Percentiles rank a stretch among this genome's conserved stretches.
phyloP scores from a whole-genome alignment of 2,113 vertebrate species.

The Crotalus viridis region DNA sequence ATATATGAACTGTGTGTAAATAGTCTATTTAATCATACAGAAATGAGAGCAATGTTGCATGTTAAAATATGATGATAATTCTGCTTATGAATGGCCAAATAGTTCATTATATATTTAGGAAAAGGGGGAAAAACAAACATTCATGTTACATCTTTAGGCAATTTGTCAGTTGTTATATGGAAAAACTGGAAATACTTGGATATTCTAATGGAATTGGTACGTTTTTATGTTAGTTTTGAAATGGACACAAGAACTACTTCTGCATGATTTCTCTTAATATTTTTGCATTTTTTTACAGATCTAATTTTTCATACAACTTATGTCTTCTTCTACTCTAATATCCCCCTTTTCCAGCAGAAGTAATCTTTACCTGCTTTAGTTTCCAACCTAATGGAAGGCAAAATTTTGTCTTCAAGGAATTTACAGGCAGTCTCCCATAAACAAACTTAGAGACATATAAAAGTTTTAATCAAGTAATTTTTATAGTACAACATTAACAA shows the following conservation, averaged over 20 bases:
- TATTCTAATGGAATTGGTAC: slow-evolving; percentile 40
- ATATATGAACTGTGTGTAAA: slow-evolving; percentile 69
- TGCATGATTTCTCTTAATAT: slow-evolving; percentile 46
- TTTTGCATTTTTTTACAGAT: slow-evolving; percentile 28
- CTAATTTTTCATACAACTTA: slow-evolving; percentile 33
- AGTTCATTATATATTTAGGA: slow-evolving; percentile 62
- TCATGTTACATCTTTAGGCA: slow-evolving; percentile 50
- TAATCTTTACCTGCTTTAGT: background rate
- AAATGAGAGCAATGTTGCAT: slow-evolving; percentile 66
- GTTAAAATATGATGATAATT: slow-evolving; percentile 61
- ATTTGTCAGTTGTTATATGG: slow-evolving; percentile 55
- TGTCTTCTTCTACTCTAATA: background rate
- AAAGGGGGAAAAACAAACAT: slow-evolving; percentile 62
- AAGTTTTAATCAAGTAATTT: background rate
- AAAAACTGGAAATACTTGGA: slow-evolving; percentile 64
- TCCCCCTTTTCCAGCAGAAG: background rate
- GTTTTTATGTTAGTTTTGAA: slow-evolving; percentile 42
- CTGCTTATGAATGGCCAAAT: slow-evolving; percentile 67
- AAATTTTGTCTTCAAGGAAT: background rate
- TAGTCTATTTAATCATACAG: slow-evolving; percentile 74
- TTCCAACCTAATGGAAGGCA: background rate
- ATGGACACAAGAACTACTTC: slow-evolving; percentile 29
- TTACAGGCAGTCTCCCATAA: background rate
- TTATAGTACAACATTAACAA: background rate
- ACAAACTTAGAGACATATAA: slow-evolving; percentile 35